Percentiles rank a stretch among this genome's conserved stretches.
Conservation (phyloP, 64 coral and sea anemone species). For the Catalaphyllia jardinei region DNA sequence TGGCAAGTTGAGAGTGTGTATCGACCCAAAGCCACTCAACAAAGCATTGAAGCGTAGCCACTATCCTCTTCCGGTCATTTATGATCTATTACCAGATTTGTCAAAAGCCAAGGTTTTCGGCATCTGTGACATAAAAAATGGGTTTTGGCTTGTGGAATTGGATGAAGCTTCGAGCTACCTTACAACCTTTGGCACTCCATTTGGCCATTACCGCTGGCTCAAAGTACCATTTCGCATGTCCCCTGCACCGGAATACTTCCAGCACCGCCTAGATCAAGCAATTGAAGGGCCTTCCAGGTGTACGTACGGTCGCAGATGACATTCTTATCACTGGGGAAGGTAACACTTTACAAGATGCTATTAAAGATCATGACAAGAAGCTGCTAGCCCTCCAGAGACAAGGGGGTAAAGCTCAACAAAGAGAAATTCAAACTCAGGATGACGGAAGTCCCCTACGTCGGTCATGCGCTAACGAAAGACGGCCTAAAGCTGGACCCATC, state of each 20-base stretch:
- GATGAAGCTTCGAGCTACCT: neutral
- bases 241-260: neutral
- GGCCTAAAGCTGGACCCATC: slow-evolving; percentile 33
- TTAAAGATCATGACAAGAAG: neutral
- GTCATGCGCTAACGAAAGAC: slow-evolving; percentile 12
- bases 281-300: too few species aligned
- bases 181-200: neutral
- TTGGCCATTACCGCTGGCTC: neutral
- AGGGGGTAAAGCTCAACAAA: slow-evolving; percentile 16
- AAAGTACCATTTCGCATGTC: neutral
- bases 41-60: too few species aligned
- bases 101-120: neutral
- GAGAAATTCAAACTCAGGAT: slow-evolving; percentile 22
- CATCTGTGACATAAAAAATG: neutral
- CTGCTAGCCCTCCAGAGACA: slow-evolving; percentile 1
- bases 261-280: too few species aligned
- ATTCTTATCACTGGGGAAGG: too few species aligned
- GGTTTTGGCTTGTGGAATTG: neutral
- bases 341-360: too few species aligned
- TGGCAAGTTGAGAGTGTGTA: too few species aligned
- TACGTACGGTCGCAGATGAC: too few species aligned
- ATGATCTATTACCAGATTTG: too few species aligned
- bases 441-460: slow-evolving; percentile 11
- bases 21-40: too few species aligned
- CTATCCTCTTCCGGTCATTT: too few species aligned